Evolutionary conservation across 1,140 invertebrate species (phyloP).

Genomic region (Pantala flavescens): DNA sequence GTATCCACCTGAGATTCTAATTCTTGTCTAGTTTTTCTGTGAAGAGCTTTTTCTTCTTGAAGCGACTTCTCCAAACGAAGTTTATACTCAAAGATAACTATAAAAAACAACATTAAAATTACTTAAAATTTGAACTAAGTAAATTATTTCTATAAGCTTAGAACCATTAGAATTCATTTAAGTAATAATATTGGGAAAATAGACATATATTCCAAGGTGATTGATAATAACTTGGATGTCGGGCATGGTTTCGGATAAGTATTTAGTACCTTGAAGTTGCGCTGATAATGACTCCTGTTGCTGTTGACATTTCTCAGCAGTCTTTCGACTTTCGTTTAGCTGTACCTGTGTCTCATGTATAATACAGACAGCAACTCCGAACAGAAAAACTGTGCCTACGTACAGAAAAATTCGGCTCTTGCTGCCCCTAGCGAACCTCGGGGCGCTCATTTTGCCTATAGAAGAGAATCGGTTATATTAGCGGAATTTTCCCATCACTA

Average conservation of each 20-base stretch:
- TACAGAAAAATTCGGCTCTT: conserved; percentile 38
- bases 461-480: background rate
- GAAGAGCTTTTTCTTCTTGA: conserved; percentile 40
- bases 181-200: no score
- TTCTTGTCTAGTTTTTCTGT: conserved; percentile 36
- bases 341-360: conserved; percentile 35
- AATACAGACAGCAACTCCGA: conserved; percentile 33
- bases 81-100: conserved; percentile 44
- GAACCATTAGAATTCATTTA: no score
- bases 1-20: conserved; percentile 34
- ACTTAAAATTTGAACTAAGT: no score
- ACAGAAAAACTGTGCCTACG: conserved; percentile 28
- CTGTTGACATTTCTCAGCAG: conserved; percentile 35
- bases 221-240: background rate
- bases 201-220: no score
- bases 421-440: conserved; percentile 39
- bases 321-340: conserved; percentile 33
- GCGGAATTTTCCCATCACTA: no score
- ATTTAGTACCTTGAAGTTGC: conserved; percentile 35
- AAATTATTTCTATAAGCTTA: no score
- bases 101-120: conserved; percentile 21
- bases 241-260: background rate
- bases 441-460: conserved; percentile 32
- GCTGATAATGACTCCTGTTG: conserved; percentile 37
- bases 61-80: conserved; percentile 39